Evolutionary conservation across 2,113 vertebrate genomes (phyloP).

Genomic region (Ginglymostoma cirratum): DNA sequence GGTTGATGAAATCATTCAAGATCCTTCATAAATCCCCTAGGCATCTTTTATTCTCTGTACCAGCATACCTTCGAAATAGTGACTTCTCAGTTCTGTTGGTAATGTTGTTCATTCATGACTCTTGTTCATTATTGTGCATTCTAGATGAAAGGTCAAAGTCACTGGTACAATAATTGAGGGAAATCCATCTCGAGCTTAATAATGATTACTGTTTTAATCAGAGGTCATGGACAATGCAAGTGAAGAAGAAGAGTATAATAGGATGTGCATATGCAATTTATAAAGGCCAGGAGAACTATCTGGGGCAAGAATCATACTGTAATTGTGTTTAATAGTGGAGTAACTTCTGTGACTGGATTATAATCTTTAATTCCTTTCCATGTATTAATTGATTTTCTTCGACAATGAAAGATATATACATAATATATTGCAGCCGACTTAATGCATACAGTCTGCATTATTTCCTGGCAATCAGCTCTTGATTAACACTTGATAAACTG

Average conservation of each 20-base stretch:
- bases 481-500: slow-evolving; percentile 27
- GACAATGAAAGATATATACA: not conserved
- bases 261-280: not conserved
- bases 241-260: not conserved
- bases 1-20: slow-evolving; percentile 26
- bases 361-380: not conserved
- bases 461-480: slow-evolving; percentile 10
- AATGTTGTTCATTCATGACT: not conserved
- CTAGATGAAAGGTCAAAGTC: not conserved
- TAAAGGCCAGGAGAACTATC: not conserved
- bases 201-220: not conserved
- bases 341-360: not conserved
- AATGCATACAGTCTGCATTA: not conserved
- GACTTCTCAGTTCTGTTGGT: slow-evolving; percentile 14
- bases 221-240: not conserved
- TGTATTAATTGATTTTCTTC: not conserved
- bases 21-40: not conserved
- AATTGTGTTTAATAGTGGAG: not conserved
- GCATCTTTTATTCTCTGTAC: not conserved
- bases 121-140: not conserved
- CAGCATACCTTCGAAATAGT: not conserved
- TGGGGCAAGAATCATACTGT: not conserved
- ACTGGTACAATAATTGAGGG: not conserved
- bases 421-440: not conserved
- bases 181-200: not conserved